Conservation (phyloP, 2,113 vertebrate species). For the Podarcis muralis region DNA sequence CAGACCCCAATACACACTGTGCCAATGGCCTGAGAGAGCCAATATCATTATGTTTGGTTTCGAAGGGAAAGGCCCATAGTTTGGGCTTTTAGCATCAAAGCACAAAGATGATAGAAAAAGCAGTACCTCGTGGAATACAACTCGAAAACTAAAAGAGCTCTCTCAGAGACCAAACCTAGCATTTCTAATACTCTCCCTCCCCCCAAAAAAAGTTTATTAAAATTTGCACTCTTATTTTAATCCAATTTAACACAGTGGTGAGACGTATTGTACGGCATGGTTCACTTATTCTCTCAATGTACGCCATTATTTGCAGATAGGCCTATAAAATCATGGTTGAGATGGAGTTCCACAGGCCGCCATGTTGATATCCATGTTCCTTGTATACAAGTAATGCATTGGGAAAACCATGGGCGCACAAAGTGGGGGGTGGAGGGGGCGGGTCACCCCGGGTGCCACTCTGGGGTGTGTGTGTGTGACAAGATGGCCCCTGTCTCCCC, state of each 20-base stretch:
- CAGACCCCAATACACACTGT: neutral
- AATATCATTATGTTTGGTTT: neutral
- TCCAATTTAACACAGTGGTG: neutral
- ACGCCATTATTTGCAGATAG: neutral
- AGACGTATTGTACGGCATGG: neutral
- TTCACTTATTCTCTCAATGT: neutral
- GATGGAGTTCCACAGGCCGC: neutral
- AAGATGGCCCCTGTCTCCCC: no score
- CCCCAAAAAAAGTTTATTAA: neutral
- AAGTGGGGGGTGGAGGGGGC: no score
- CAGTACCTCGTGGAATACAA: neutral
- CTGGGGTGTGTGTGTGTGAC: no score
- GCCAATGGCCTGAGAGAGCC: neutral
- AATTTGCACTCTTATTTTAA: neutral
- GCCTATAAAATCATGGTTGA: neutral
- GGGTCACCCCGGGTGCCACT: no score
- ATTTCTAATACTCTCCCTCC: neutral
- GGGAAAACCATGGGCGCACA: rapidly evolving
- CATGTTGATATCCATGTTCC: neutral
- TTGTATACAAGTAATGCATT: neutral
- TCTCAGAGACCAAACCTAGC: neutral
- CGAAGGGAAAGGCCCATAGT: neutral
- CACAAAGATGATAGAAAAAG: neutral
- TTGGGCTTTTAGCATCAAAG: neutral
- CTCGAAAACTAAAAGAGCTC: neutral